Conservation (phyloP, 2,888 invertebrate genomes). For the Oligia fasciuncula region DNA sequence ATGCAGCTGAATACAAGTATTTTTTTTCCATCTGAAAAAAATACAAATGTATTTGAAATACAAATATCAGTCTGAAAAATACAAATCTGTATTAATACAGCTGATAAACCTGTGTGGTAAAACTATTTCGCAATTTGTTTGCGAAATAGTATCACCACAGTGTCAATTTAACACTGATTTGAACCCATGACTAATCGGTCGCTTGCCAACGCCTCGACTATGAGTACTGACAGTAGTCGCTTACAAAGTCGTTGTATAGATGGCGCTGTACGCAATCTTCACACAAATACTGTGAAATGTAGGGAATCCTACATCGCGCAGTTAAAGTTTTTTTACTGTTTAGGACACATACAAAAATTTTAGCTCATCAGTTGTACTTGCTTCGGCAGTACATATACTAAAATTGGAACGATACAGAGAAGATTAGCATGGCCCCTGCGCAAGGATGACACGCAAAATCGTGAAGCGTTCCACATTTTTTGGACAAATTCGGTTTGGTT, state of each 20-base stretch:
- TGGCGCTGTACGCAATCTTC: slow-evolving; percentile 47
- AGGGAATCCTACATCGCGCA: slow-evolving; percentile 60
- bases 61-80: too few species aligned
- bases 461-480: slow-evolving; percentile 78
- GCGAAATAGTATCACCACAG: neutral
- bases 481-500: slow-evolving; percentile 15
- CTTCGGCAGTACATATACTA: slow-evolving; percentile 79
- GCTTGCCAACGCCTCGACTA: neutral
- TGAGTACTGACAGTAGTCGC: neutral
- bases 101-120: neutral
- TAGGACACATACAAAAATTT: slow-evolving; percentile 39
- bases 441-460: slow-evolving; percentile 81
- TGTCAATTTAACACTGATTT: neutral
- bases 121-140: neutral
- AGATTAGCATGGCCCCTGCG: slow-evolving; percentile 77
- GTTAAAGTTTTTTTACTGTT: slow-evolving; percentile 32
- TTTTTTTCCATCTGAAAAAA: too few species aligned
- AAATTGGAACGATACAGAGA: slow-evolving; percentile 79
- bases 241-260: slow-evolving; percentile 38
- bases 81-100: neutral
- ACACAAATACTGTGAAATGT: neutral
- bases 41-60: too few species aligned
- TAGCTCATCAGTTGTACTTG: slow-evolving; percentile 64
- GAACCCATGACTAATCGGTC: neutral
- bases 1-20: too few species aligned